phyloP scores from a whole-genome alignment of 2,113 vertebrate species.

The Epinephelus cyanopodus region DNA sequence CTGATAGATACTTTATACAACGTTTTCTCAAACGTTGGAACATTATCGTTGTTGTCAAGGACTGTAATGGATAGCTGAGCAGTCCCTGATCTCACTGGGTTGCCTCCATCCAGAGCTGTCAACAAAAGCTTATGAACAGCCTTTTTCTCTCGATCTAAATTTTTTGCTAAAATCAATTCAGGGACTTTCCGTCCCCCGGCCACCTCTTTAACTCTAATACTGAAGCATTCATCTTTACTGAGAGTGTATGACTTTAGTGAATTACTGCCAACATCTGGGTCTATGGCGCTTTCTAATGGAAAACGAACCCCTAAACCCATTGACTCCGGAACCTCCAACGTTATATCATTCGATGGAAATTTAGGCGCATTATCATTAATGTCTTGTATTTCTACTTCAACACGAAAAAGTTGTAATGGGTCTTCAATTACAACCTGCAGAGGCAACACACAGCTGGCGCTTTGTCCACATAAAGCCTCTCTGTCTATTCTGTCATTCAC shows the following conservation, averaged over 20 bases:
- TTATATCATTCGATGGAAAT: slow-evolving; percentile 82
- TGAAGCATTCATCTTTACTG: slow-evolving; percentile 82
- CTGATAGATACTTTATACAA: slow-evolving; percentile 76
- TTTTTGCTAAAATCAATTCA: slow-evolving; percentile 79
- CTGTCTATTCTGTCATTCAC: slow-evolving; percentile 87
- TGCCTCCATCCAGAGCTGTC: slow-evolving; percentile 80
- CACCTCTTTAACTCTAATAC: slow-evolving; percentile 57
- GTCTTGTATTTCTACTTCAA: slow-evolving; percentile 87
- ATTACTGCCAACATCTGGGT: slow-evolving; percentile 87
- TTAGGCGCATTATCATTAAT: slow-evolving; percentile 88
- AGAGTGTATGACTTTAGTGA: slow-evolving; percentile 85
- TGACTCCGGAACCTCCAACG: slow-evolving; percentile 84
- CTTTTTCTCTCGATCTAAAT: slow-evolving; percentile 79
- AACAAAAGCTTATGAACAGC: slow-evolving; percentile 83
- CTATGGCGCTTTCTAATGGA: slow-evolving; percentile 86
- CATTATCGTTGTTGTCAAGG: slow-evolving; percentile 87
- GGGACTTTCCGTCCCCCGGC: slow-evolving; percentile 64
- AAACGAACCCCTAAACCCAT: slow-evolving; percentile 81
- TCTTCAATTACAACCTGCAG: slow-evolving; percentile 86
- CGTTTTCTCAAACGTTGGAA: slow-evolving; percentile 75
- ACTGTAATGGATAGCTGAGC: slow-evolving; percentile 64
- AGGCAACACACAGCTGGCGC: slow-evolving; percentile 82
- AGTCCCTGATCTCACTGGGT: slow-evolving; percentile 72
- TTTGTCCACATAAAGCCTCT: slow-evolving; percentile 86
- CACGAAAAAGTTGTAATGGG: slow-evolving; percentile 83